Conservation (phyloP, 1,140 invertebrate genomes). For the Drosophila kepulauana region DNA sequence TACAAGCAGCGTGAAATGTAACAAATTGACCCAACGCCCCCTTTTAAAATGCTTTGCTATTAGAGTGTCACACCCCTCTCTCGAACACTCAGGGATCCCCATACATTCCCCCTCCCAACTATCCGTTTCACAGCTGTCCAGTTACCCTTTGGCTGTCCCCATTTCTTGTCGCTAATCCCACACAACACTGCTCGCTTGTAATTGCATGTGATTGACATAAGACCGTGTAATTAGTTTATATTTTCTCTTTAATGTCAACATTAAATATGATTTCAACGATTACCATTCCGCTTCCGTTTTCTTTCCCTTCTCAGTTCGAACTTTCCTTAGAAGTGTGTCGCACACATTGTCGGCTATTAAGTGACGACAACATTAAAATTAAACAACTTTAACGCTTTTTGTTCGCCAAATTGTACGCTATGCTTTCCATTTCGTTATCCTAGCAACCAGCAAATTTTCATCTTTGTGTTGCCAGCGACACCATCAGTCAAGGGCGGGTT, state of each 20-base stretch:
- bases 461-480: conserved; percentile 33
- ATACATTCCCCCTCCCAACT: not conserved
- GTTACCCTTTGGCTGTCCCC: not conserved
- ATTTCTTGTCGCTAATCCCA: not conserved
- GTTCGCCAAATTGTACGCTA: conserved; percentile 56
- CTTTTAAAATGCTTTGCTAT: conserved; percentile 32
- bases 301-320: conserved; percentile 8
- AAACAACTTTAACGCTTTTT: conserved; percentile 72
- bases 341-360: conserved; percentile 11
- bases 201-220: conserved; percentile 33
- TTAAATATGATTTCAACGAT: conserved; percentile 48
- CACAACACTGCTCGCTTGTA: conserved; percentile 19
- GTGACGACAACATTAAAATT: conserved; percentile 74
- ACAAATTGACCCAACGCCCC: conserved; percentile 64
- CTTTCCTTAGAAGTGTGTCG: conserved; percentile 23
- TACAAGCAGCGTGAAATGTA: conserved; percentile 56
- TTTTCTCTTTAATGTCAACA: conserved; percentile 24
- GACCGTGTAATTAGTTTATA: conserved; percentile 4
- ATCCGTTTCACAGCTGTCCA: not conserved
- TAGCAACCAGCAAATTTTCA: conserved; percentile 66
- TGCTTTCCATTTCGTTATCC: conserved; percentile 55
- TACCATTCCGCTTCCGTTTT: conserved; percentile 1
- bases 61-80: conserved; percentile 13
- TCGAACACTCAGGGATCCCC: not conserved
- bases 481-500: conserved; percentile 30